These are phyloP conservation scores for Gymnopithys bicolor DNA, from an alignment of 2,797 vertebrate species.

Conservation along the genomic window DNA sequence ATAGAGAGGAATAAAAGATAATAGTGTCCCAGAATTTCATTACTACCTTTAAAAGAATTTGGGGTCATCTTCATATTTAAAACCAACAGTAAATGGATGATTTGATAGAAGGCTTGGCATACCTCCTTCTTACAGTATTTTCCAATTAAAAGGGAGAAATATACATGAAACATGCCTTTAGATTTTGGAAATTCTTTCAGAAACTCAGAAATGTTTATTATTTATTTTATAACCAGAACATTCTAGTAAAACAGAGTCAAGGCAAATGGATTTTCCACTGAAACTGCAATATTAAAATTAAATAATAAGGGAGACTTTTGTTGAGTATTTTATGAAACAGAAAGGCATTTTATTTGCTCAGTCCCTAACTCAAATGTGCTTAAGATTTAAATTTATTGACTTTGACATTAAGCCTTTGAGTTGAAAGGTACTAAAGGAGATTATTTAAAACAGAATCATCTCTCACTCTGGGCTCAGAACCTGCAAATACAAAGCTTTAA, in stretches of 20 bases:
- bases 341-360: background rate
- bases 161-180: background rate
- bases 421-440: background rate
- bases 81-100: background rate
- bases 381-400: background rate
- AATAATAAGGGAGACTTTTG: background rate
- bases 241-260: background rate
- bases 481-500: background rate
- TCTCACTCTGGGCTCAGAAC: background rate
- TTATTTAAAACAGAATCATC: background rate
- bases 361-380: background rate
- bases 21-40: background rate
- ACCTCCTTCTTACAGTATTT: background rate
- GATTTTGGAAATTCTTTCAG: background rate
- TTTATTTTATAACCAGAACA: background rate
- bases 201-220: background rate
- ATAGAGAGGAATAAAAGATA: background rate
- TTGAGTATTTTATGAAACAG: background rate
- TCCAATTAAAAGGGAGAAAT: background rate
- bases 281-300: background rate
- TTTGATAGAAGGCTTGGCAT: background rate
- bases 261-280: rapidly evolving
- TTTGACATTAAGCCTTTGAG: background rate
- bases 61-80: background rate
- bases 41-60: background rate